These are phyloP conservation scores for Austrolebias charrua DNA, from an alignment of 2,797 vertebrate species.

Conservation along the genomic window DNA sequence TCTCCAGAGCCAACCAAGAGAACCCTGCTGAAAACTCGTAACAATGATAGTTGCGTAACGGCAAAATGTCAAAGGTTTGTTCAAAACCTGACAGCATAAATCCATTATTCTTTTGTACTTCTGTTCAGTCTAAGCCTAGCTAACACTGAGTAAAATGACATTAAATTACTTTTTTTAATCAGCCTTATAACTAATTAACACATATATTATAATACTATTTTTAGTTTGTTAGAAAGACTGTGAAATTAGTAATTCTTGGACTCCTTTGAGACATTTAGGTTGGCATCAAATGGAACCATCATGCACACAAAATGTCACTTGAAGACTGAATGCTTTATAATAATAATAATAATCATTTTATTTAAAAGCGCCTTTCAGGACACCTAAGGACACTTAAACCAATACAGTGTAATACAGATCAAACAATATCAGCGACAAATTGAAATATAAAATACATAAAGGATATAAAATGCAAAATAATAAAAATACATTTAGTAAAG, in stretches of 20 bases:
- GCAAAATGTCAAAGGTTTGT: slow-evolving; percentile 25
- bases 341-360: slow-evolving; percentile 4
- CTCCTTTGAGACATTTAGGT: background rate
- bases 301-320: background rate
- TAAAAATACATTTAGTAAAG: no score
- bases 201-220: background rate
- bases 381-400: no score
- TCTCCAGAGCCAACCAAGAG: slow-evolving; percentile 25
- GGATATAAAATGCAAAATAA: no score
- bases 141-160: slow-evolving; percentile 22
- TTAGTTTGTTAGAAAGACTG: background rate
- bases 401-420: no score
- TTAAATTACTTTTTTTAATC: slow-evolving; percentile 12
- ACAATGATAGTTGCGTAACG: slow-evolving; percentile 27
- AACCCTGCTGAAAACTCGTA: slow-evolving; percentile 36
- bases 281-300: background rate
- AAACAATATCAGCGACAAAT: no score
- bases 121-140: slow-evolving; percentile 1
- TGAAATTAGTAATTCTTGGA: background rate
- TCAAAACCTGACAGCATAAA: slow-evolving; percentile 25
- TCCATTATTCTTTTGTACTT: slow-evolving; percentile 3
- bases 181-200: background rate
- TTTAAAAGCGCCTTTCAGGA: no score
- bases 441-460: no score
- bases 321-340: background rate